Conservation (phyloP, 2,113 vertebrate genomes). For the Hydrochoerus hydrochaeris region DNA sequence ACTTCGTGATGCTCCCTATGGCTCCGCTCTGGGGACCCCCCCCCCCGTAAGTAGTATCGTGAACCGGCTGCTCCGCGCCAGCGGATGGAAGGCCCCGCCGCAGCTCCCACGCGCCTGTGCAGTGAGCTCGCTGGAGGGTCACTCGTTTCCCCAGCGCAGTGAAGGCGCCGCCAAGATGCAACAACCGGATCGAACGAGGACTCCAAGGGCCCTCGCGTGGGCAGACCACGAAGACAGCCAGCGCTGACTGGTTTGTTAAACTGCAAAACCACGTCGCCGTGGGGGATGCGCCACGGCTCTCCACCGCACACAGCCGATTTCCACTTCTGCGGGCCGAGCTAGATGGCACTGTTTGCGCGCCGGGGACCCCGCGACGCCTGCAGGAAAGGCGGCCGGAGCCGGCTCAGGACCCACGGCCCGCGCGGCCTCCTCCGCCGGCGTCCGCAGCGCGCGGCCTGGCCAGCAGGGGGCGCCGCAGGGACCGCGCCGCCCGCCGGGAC, state of each 20-base stretch:
- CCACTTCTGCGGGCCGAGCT: neutral
- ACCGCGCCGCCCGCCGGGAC: neutral
- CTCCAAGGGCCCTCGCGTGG: neutral
- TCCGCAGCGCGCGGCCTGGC: neutral
- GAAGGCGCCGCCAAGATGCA: neutral
- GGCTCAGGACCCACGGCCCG: neutral
- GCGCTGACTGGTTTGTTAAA: neutral
- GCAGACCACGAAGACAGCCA: neutral
- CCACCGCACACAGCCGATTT: neutral
- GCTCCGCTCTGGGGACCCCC: neutral
- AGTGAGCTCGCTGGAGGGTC: neutral
- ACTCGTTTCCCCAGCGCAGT: neutral
- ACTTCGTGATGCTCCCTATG: neutral
- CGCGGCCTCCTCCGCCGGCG: neutral
- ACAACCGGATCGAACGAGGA: neutral
- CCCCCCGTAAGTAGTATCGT: neutral
- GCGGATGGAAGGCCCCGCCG: neutral
- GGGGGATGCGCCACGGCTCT: neutral
- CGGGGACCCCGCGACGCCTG: neutral
- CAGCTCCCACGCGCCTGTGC: neutral
- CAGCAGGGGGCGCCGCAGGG: constrained; percentile 64
- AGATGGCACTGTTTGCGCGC: neutral
- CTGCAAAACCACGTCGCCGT: neutral
- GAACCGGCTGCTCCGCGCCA: too few species aligned
- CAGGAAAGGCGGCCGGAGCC: neutral